A percentile compares a stretch with the other conserved stretches of the same genome.
Evolutionary conservation across 1,140 invertebrate genomes (phyloP).

Genomic region (Caenorhabditis tropicalis): DNA sequence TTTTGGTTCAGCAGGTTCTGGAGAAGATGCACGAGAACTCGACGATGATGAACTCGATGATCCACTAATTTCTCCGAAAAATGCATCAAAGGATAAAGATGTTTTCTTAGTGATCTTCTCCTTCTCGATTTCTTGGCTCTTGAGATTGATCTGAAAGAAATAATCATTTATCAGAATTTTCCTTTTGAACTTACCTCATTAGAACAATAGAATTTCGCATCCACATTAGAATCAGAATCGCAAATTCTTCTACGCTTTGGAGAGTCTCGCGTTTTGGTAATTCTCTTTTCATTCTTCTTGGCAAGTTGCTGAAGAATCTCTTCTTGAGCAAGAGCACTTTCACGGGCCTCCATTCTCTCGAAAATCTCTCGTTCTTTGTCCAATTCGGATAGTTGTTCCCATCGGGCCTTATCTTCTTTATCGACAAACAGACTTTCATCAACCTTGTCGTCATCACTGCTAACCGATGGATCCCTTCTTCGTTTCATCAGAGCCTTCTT

Average conservation of each 20-base stretch:
- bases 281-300: constrained; percentile 28
- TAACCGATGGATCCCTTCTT: not conserved
- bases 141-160: constrained; percentile 18
- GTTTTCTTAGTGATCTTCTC: not conserved
- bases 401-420: constrained; percentile 14
- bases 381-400: constrained; percentile 43
- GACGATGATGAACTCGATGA: no score
- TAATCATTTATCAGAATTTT: not conserved
- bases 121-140: constrained; percentile 15
- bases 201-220: constrained; percentile 65
- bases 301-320: not conserved
- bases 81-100: not conserved
- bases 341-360: constrained; percentile 53
- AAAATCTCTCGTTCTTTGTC: constrained; percentile 55
- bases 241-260: not conserved
- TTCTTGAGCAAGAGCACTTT: constrained; percentile 25
- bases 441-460: not conserved
- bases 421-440: not conserved
- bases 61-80: not conserved
- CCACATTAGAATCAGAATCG: constrained; percentile 55
- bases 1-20: not conserved
- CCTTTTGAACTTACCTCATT: constrained; percentile 59
- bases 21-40: not conserved
- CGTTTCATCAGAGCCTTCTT: not conserved
- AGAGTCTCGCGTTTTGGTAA: not conserved